These are phyloP conservation scores for Ophion ellenae DNA, from an alignment of 2,888 invertebrate genomes.

Conservation along the genomic window DNA sequence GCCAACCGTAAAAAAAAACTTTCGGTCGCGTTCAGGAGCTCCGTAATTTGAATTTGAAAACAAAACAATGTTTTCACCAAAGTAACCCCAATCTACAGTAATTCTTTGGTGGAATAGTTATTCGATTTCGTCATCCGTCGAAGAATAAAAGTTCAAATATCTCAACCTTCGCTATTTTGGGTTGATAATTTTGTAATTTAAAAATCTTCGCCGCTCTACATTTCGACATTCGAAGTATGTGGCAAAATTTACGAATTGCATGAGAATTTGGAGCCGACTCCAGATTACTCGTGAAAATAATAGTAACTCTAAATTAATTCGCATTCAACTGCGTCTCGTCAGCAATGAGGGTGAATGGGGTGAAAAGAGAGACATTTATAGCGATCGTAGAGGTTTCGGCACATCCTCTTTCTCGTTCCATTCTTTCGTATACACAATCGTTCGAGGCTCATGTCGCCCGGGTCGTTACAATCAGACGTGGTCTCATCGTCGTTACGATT, in stretches of 20 bases:
- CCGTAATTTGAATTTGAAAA: no score
- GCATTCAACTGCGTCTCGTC: not conserved
- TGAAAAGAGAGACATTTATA: constrained; percentile 34
- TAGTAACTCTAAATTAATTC: not conserved
- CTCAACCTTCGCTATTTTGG: no score
- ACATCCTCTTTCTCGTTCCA: constrained; percentile 20
- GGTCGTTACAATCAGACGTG: constrained; percentile 61
- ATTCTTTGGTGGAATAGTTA: no score
- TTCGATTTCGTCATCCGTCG: no score
- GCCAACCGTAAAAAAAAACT: no score
- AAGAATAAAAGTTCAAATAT: no score
- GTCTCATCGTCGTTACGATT: constrained; percentile 51
- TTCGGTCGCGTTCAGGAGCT: no score
- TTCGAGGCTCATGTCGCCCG: constrained; percentile 43
- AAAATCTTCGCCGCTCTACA: no score
- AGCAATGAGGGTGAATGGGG: constrained; percentile 2
- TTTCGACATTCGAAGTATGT: no score
- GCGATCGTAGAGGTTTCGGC: constrained; percentile 31
- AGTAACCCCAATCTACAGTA: no score
- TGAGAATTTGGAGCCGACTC: not conserved
- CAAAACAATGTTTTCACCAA: no score
- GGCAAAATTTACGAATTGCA: not conserved
- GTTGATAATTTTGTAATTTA: no score
- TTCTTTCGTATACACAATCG: constrained; percentile 42
- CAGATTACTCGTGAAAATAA: not conserved